A percentile compares a stretch with the other conserved stretches of the same genome.
phyloP scores from a whole-genome alignment of 2,888 invertebrate species.

The Scelioninae gen. 2 region DNA sequence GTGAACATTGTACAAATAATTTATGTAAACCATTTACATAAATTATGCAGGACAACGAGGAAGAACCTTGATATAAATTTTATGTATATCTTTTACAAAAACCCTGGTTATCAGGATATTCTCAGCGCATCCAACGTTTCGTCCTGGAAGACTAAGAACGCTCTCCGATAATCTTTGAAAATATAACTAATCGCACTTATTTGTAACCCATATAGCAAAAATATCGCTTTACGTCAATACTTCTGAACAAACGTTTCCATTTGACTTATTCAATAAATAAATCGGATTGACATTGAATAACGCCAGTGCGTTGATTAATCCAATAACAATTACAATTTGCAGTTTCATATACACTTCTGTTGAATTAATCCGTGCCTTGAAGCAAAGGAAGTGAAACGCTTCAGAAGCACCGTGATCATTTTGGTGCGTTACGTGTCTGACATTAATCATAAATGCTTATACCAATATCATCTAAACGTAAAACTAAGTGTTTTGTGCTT shows the following conservation, averaged over 20 bases:
- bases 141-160: slow-evolving; percentile 35
- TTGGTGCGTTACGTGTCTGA: slow-evolving; percentile 12
- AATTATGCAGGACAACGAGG: too few relatives aligned
- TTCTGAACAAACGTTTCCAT: slow-evolving; percentile 7
- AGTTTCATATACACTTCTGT: too few relatives aligned
- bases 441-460: slow-evolving; percentile 37
- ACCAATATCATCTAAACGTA: slow-evolving; percentile 28
- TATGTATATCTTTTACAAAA: too few relatives aligned
- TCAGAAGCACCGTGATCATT: slow-evolving; percentile 30
- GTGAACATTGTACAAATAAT: too few relatives aligned
- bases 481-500: slow-evolving; percentile 1
- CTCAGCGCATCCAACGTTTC: slow-evolving; percentile 31
- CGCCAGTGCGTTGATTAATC: too few relatives aligned
- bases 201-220: slow-evolving; percentile 44
- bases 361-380: too few relatives aligned
- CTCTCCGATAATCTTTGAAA: slow-evolving; percentile 32
- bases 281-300: too few relatives aligned
- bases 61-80: too few relatives aligned
- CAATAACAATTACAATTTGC: too few relatives aligned
- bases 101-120: too few relatives aligned
- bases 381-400: background rate
- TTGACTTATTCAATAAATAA: too few relatives aligned
- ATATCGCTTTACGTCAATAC: slow-evolving; percentile 16
- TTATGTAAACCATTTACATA: too few relatives aligned
- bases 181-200: slow-evolving; percentile 43